These are phyloP conservation scores for Habrosyne pyritoides DNA, from an alignment of 2,888 invertebrate genomes.

Conservation along the genomic window DNA sequence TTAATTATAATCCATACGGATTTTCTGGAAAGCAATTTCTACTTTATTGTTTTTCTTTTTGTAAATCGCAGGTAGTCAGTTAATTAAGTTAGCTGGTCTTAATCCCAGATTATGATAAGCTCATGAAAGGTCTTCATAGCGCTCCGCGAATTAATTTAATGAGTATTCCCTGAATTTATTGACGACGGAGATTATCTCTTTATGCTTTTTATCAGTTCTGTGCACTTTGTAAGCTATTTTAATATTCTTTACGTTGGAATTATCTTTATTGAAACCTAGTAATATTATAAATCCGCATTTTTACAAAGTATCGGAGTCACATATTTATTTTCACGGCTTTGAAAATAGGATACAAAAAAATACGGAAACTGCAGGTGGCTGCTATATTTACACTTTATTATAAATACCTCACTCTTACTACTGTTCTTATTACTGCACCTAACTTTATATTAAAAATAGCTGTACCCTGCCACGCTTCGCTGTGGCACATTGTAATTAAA, in stretches of 20 bases:
- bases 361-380: too few relatives aligned
- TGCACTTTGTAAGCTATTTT: background rate
- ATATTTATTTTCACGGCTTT: too few relatives aligned
- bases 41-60: slow-evolving; percentile 14
- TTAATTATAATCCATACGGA: background rate
- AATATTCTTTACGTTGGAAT: background rate
- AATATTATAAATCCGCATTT: too few relatives aligned
- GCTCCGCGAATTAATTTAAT: slow-evolving; percentile 48
- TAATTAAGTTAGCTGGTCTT: slow-evolving; percentile 47
- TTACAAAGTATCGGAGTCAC: too few relatives aligned
- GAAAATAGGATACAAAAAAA: too few relatives aligned
- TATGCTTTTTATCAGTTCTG: background rate
- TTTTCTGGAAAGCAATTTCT: slow-evolving; percentile 3
- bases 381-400: too few relatives aligned
- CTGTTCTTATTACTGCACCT: too few relatives aligned
- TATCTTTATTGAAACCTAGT: too few relatives aligned
- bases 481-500: too few relatives aligned
- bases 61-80: slow-evolving; percentile 23
- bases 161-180: slow-evolving; percentile 45
- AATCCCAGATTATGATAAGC: slow-evolving; percentile 52
- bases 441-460: too few relatives aligned
- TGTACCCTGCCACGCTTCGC: too few relatives aligned
- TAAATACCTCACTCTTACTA: too few relatives aligned
- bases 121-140: slow-evolving; percentile 45
- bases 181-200: slow-evolving; percentile 26